These are phyloP conservation scores for Tuberolachnus salignus DNA, from an alignment of 2,888 invertebrate species.

Conservation along the genomic window DNA sequence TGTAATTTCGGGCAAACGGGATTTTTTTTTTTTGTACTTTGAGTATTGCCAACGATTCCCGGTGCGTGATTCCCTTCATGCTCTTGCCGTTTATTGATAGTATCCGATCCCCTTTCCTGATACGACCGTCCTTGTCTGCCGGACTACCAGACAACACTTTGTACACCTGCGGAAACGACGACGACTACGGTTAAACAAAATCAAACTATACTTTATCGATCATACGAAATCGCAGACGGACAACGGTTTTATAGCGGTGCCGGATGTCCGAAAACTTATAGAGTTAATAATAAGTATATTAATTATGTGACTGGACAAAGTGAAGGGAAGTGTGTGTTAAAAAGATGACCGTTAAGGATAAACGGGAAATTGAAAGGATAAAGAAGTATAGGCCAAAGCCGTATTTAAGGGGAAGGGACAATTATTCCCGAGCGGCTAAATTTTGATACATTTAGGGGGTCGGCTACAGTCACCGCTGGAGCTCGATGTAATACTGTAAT, in stretches of 20 bases:
- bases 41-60: slow-evolving; percentile 83
- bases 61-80: slow-evolving; percentile 83
- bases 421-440: too few species aligned
- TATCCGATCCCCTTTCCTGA: slow-evolving; percentile 86
- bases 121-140: slow-evolving; percentile 83
- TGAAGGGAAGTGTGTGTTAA: too few species aligned
- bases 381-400: too few species aligned
- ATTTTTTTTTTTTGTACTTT: slow-evolving; percentile 68
- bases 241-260: not conserved
- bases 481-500: too few species aligned
- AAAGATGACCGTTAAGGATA: too few species aligned
- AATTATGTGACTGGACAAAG: too few species aligned
- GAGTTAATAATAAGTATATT: not conserved
- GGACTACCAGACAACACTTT: slow-evolving; percentile 84
- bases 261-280: too few species aligned
- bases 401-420: too few species aligned
- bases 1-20: not conserved
- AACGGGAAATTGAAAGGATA: too few species aligned
- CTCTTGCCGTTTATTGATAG: slow-evolving; percentile 85
- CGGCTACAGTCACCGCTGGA: too few species aligned
- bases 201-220: not conserved
- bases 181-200: not conserved
- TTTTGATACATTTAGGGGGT: too few species aligned
- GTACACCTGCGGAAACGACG: slow-evolving; percentile 71
- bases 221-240: not conserved